Conservation (phyloP, 1,140 invertebrate species). For the Bombyx mori region DNA sequence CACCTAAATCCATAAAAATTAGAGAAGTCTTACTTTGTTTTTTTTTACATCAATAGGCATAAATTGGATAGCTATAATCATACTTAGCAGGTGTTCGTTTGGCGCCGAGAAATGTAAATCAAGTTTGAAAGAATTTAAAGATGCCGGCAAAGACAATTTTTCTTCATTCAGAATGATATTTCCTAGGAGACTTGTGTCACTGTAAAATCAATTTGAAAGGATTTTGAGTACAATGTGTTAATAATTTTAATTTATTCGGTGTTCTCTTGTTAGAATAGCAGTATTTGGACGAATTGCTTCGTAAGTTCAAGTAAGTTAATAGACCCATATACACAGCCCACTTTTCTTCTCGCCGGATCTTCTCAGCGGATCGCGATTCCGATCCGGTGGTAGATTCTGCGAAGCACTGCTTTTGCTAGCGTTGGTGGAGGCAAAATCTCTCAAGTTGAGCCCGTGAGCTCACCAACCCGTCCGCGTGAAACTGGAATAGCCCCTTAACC, state of each 20-base stretch:
- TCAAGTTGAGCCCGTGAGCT: no score
- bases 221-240: neutral
- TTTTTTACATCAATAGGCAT: neutral
- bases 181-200: neutral
- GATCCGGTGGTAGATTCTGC: no score
- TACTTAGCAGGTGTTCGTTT: conserved; percentile 43
- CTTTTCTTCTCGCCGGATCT: no score
- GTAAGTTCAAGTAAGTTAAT: no score
- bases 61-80: conserved; percentile 17
- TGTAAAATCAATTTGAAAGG: neutral
- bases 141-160: conserved; percentile 3
- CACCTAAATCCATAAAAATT: conserved; percentile 21
- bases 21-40: neutral
- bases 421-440: no score
- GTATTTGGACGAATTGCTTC: no score
- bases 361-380: no score
- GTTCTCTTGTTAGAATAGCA: no score
- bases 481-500: no score
- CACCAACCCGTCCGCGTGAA: no score
- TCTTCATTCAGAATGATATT: neutral
- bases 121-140: conserved; percentile 5
- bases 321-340: no score
- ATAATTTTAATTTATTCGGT: neutral
- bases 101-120: conserved; percentile 28
- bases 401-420: no score